phyloP scores from a whole-genome alignment of 2,113 vertebrate genomes.

The Pyrgilauda ruficollis region DNA sequence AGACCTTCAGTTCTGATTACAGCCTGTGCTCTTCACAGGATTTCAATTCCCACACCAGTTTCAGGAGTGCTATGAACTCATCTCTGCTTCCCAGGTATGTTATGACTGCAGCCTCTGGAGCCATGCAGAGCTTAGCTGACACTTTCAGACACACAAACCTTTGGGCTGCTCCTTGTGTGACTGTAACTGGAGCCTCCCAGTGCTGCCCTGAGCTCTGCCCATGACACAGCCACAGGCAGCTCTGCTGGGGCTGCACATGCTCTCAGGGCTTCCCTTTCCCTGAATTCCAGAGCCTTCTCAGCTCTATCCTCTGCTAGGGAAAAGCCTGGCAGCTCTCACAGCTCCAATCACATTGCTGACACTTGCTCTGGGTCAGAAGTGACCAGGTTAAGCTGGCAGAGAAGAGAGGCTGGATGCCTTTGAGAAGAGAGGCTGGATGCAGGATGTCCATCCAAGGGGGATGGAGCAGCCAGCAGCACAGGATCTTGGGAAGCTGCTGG shows the following conservation, averaged over 20 bases:
- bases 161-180: neutral
- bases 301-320: neutral
- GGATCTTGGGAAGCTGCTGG: neutral
- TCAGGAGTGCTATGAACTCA: neutral
- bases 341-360: neutral
- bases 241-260: neutral
- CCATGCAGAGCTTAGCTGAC: accelerated
- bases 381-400: neutral
- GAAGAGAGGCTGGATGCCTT: neutral
- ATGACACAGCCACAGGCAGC: accelerated
- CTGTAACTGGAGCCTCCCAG: neutral
- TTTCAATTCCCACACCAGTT: neutral
- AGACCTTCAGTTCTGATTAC: neutral
- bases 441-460: neutral
- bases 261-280: neutral
- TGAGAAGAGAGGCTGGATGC: neutral
- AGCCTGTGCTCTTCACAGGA: neutral
- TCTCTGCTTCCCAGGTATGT: neutral
- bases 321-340: neutral
- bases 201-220: neutral
- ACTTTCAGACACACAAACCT: neutral
- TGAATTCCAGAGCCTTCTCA: neutral
- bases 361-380: neutral
- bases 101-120: neutral
- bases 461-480: neutral